Conservation (phyloP, 2,797 vertebrate species). For the Botia kubotai region DNA sequence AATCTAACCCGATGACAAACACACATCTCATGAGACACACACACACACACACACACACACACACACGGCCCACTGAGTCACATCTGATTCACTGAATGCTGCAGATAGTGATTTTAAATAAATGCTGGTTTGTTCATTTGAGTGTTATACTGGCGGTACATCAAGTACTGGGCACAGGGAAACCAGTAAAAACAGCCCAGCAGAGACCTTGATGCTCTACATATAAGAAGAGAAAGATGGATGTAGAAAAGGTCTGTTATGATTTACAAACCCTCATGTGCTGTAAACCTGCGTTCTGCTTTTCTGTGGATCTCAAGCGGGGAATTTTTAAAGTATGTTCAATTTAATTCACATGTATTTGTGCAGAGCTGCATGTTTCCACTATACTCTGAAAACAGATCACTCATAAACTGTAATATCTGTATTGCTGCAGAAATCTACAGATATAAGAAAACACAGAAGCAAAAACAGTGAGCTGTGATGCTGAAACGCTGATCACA, state of each 20-base stretch:
- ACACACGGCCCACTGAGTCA: background rate
- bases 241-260: background rate
- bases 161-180: background rate
- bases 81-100: slow-evolving; percentile 11
- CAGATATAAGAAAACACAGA: too few species aligned
- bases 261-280: background rate
- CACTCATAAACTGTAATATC: too few species aligned
- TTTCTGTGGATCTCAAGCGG: too few species aligned
- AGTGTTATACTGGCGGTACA: background rate
- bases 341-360: too few species aligned
- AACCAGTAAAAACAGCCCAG: background rate
- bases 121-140: background rate
- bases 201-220: background rate
- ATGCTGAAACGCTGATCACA: too few species aligned
- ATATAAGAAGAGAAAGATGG: background rate
- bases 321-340: too few species aligned
- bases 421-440: too few species aligned
- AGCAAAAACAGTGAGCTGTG: too few species aligned
- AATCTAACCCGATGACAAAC: background rate
- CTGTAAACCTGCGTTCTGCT: too few species aligned
- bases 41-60: background rate
- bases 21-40: background rate
- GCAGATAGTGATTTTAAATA: background rate
- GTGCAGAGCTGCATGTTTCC: too few species aligned
- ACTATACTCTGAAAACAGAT: too few species aligned